These are phyloP conservation scores for Sinocyclocheilus rhinocerous DNA, from an alignment of 2,113 vertebrate species.

Conservation along the genomic window DNA sequence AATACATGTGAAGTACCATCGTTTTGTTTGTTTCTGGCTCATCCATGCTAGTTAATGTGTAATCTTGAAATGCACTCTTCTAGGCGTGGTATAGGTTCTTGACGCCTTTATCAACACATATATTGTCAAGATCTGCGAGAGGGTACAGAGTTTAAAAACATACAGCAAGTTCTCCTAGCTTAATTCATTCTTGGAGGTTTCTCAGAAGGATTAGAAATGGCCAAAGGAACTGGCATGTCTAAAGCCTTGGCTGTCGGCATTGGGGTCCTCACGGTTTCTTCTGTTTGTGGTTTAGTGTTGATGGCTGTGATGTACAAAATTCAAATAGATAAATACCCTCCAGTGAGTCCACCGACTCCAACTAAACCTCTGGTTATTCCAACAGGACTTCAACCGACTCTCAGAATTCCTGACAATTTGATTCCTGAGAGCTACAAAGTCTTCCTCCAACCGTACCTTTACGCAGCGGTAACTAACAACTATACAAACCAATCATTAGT, in stretches of 20 bases:
- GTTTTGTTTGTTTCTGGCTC: slow-evolving; percentile 38
- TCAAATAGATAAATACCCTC: slow-evolving; percentile 58
- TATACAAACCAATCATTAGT: slow-evolving; percentile 61
- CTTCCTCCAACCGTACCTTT: slow-evolving; percentile 75
- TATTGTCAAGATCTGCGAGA: slow-evolving; percentile 34
- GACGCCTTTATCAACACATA: neutral
- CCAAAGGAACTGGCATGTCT: slow-evolving; percentile 74
- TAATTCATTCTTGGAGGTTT: slow-evolving; percentile 23
- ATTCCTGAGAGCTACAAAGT: slow-evolving; percentile 79
- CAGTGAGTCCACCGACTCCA: fast-evolving
- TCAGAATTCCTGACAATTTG: slow-evolving; percentile 77
- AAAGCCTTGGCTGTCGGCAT: slow-evolving; percentile 73
- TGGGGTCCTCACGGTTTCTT: slow-evolving; percentile 68
- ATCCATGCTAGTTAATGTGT: slow-evolving; percentile 74
- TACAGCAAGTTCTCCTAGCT: slow-evolving; percentile 2
- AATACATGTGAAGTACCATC: slow-evolving; percentile 57
- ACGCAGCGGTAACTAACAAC: neutral
- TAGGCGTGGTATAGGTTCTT: slow-evolving; percentile 43
- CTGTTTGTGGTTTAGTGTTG: slow-evolving; percentile 75
- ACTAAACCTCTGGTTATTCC: slow-evolving; percentile 47
- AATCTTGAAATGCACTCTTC: slow-evolving; percentile 59
- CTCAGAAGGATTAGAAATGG: slow-evolving; percentile 73
- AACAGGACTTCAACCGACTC: neutral
- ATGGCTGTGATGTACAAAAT: slow-evolving; percentile 78
- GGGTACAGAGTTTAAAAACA: slow-evolving; percentile 49